phyloP scores from a whole-genome alignment of 2,797 vertebrate genomes.

The Rhyacichthys aspro region DNA sequence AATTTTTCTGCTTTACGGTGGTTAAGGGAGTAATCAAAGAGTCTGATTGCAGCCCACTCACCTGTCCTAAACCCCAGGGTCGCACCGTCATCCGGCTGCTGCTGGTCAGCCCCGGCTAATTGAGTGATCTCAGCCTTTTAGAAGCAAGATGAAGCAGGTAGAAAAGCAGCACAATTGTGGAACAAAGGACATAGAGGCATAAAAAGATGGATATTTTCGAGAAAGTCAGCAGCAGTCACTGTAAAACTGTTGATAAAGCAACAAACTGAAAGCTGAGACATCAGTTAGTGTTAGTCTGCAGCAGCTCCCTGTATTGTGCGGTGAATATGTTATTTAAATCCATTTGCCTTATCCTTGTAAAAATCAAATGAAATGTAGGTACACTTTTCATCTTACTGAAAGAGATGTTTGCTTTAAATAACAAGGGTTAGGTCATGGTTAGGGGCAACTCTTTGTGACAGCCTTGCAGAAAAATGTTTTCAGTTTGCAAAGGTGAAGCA shows the following conservation, averaged over 20 bases:
- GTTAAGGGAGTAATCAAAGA: conserved; percentile 68
- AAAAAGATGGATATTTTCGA: conserved; percentile 12
- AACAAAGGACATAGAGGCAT: conserved; percentile 24
- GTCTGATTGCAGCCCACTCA: conserved; percentile 59
- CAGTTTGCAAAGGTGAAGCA: background rate
- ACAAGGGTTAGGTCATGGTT: background rate
- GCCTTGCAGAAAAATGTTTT: background rate
- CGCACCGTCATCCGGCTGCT: conserved; percentile 37
- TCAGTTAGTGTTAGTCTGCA: conserved; percentile 1
- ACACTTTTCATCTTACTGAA: background rate
- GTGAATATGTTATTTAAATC: background rate
- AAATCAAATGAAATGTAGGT: background rate
- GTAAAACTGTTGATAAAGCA: conserved; percentile 21
- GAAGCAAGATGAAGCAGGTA: conserved; percentile 32
- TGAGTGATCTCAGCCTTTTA: conserved; percentile 43
- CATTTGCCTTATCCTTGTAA: background rate
- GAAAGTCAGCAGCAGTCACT: conserved; percentile 19
- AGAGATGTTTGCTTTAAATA: conserved; percentile 2
- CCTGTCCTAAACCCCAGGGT: conserved; percentile 59
- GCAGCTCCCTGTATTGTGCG: background rate
- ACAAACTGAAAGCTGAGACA: conserved; percentile 26
- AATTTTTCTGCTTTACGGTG: conserved; percentile 56
- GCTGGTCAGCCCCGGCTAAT: conserved; percentile 48
- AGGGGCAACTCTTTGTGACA: background rate
- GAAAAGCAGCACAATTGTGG: conserved; percentile 16